Base-by-base conservation (phyloP, 2,888 invertebrate species). In the Spodoptera exigua region DNA sequence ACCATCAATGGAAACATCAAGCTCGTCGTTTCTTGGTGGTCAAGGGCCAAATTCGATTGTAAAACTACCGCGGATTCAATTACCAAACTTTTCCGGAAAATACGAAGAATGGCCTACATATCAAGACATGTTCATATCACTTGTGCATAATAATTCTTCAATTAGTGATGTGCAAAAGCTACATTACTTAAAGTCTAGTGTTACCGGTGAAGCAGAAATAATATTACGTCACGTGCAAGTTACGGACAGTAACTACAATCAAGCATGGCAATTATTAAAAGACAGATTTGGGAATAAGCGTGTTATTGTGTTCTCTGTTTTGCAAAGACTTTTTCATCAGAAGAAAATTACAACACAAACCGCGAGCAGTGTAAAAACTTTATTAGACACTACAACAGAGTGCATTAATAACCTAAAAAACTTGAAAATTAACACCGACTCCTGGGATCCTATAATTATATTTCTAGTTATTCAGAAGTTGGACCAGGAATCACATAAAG, bases 381-480 rank as follows among this genome's bases (percentile, higher is more conserved):
- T 78, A 7, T 17, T 79, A 13, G 79, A 79, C 34, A 76, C 70
- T 1, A 80, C 79, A 0, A 60, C 49, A 1, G 76, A 82, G 36
- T 78, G 78, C 39, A 13, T 80, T 5, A 70, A 70, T 44, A 65
- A 54, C 39, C 46, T 80, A 12, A 47, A 70, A 9, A 77, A 76
- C 48, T n/a, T 77, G 16, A 21, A 61, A 3, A 44, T 80, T 12
- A 2, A 14, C 10, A 70, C 61, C 0, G 63, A 70, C 14, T 62
- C 65, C 16, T 78, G 73, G 76, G 73, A 76, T 60, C 69, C 70
- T 13, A 10, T 78, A 16, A 68, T 77, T 7, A 68, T 78, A 57
- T 75, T 69, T 64, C 46, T 79, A 7, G 54, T 74, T 0, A 53
- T 62, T 11, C 74, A 74, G 44, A 80, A 78, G 43, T 60, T 77